These are phyloP conservation scores for Pheosia gnoma DNA, from an alignment of 2,888 invertebrate species.

Conservation along the genomic window DNA sequence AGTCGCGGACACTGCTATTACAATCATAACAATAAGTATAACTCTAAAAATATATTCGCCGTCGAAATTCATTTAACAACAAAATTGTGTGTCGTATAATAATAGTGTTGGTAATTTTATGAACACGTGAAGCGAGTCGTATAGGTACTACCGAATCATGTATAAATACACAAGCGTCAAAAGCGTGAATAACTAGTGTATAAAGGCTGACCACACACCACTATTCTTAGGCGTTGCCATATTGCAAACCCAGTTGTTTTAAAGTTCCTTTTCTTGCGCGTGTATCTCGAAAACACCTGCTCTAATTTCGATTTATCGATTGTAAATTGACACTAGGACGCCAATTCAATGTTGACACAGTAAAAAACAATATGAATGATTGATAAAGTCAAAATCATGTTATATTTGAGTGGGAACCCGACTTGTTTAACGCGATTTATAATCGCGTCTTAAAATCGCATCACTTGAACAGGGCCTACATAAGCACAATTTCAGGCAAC, in stretches of 20 bases:
- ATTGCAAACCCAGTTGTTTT: too few relatives aligned
- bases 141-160: conserved; percentile 14
- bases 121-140: conserved; percentile 32
- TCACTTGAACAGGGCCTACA: conserved; percentile 19
- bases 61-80: neutral
- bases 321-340: too few relatives aligned
- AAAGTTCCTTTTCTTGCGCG: too few relatives aligned
- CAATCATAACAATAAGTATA: too few relatives aligned
- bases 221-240: too few relatives aligned
- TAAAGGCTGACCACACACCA: neutral
- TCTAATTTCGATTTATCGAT: too few relatives aligned
- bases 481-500: conserved; percentile 26
- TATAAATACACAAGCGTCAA: neutral
- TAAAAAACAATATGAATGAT: too few relatives aligned
- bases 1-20: too few relatives aligned
- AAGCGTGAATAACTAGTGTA: neutral
- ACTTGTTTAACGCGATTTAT: neutral
- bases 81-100: conserved; percentile 9
- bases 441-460: neutral
- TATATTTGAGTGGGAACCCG: too few relatives aligned
- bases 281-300: too few relatives aligned
- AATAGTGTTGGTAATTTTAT: conserved; percentile 26
- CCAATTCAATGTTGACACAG: too few relatives aligned
- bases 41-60: neutral
- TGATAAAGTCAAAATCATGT: too few relatives aligned